These are phyloP conservation scores for Sciaenops ocellatus DNA, from an alignment of 2,797 vertebrate species.

Conservation along the genomic window DNA sequence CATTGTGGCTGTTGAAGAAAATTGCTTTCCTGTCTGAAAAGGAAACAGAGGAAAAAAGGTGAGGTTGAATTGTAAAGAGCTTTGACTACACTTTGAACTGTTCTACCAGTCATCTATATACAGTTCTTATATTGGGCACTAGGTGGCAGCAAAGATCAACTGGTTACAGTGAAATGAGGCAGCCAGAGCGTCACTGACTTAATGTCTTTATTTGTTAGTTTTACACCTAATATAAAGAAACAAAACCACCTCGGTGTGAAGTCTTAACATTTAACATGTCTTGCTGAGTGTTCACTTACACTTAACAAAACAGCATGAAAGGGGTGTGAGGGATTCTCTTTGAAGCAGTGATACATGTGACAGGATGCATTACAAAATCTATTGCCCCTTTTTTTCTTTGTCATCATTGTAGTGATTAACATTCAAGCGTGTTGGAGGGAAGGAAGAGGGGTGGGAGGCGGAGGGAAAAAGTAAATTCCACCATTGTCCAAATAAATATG, in stretches of 20 bases:
- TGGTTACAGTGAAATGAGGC: background rate
- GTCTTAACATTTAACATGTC: slow-evolving; percentile 1
- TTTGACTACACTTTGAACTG: background rate
- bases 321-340: slow-evolving; percentile 16
- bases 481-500: slow-evolving; percentile 56
- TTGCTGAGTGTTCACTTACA: slow-evolving; percentile 4
- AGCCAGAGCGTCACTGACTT: background rate
- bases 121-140: slow-evolving; percentile 47
- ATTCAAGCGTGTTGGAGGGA: slow-evolving; percentile 1
- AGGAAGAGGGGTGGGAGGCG: background rate
- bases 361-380: slow-evolving; percentile 14
- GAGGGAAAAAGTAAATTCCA: slow-evolving; percentile 50
- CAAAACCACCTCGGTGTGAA: background rate
- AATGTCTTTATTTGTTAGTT: slow-evolving; percentile 1
- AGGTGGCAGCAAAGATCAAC: slow-evolving; percentile 74
- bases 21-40: slow-evolving; percentile 95
- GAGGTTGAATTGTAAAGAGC: background rate
- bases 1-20: slow-evolving; percentile 99
- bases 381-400: slow-evolving; percentile 21
- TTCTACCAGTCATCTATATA: background rate
- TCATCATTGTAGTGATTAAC: slow-evolving; percentile 55
- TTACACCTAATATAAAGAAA: slow-evolving; percentile 8
- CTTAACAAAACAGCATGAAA: slow-evolving; percentile 13
- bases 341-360: slow-evolving; percentile 31
- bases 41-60: slow-evolving; percentile 12